Percentiles rank a stretch among this genome's conserved stretches.
These are phyloP conservation scores for Heliconius himera DNA, from an alignment of 1,140 invertebrate genomes.

Conservation along the genomic window DNA sequence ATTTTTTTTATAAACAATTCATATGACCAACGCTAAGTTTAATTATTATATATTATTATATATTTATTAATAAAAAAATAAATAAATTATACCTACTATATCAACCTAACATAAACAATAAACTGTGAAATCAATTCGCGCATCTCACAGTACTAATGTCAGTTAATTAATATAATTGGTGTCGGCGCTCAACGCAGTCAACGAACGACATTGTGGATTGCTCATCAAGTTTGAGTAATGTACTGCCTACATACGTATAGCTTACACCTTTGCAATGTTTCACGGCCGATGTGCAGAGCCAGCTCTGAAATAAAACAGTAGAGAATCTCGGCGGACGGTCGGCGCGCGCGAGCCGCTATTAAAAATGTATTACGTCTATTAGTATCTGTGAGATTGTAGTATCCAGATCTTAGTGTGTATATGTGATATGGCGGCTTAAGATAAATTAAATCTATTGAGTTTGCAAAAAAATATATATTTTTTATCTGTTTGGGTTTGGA, in stretches of 20 bases:
- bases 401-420: constrained; percentile 40
- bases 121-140: constrained; percentile 37
- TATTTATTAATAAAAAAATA: no score
- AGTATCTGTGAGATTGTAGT: constrained; percentile 49
- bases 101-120: constrained; percentile 1
- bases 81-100: no score
- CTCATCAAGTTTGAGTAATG: constrained; percentile 56
- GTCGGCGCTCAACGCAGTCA: constrained; percentile 46
- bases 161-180: constrained; percentile 46
- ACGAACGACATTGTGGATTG: constrained; percentile 67
- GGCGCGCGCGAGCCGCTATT: constrained; percentile 55
- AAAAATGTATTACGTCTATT: constrained; percentile 54
- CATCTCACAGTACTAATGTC: constrained; percentile 24
- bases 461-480: background rate
- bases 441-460: background rate
- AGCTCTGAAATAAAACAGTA: constrained; percentile 79
- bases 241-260: constrained; percentile 46
- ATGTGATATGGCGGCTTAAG: background rate
- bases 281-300: constrained; percentile 65
- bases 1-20: no score
- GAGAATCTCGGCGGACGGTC: constrained; percentile 64
- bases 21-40: no score
- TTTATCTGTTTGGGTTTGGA: background rate
- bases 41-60: no score
- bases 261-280: constrained; percentile 69